Evolutionary conservation across 2,888 invertebrate genomes (phyloP), one percentile per base, ranked within the genome.

Genomic region (Griposia aprilina): DNA sequence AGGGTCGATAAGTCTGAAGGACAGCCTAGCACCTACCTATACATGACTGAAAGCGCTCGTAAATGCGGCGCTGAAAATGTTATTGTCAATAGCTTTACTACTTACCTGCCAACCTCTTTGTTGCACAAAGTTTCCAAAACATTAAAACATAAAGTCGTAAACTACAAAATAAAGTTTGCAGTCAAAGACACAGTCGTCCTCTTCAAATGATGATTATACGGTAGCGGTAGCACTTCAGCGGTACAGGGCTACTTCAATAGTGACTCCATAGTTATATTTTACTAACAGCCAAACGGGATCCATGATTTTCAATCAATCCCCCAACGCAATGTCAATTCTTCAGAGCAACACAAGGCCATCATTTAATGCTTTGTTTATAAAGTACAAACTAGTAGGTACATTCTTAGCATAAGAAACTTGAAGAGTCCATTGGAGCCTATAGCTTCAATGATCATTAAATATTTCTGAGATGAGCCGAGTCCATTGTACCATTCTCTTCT

Each of bases 1-100:
- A 72, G 72, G 83, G 73, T 87, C 88, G 80, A 85, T 87, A 74
- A 52, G 73, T 80, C 80, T 85, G 87, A 89, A 89, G 89, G 89
- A 86, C 87, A 70, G 63, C 57, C 26, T 30, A 23, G 57, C 66
- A 59, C 65, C 77, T 36, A 41, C 7, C 41, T 70, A 55, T 26
- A 71, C 62, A 80, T 62, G 78, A 74, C 76, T 81, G 69, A 72
- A 84, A 79, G 68, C 80, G 79, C 67, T 86, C 87, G 83, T 90
- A 83, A 90, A 88, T 76, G 67, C 17, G 59, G 76, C 76, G 84
- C 85, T 89, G 84, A 87, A 86, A 70, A 57, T 74, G 82, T 88
- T 88, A 90, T 65, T 83, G 83, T 87, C 74, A 76, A 81, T 80
- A 41, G 70, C 57, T 68, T 78, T 76, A 80, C 82, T 60, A 65